A percentile compares a stretch with the other conserved stretches of the same genome.
Conservation (phyloP, 2,888 invertebrate genomes). For the Microdon myrmicae region DNA sequence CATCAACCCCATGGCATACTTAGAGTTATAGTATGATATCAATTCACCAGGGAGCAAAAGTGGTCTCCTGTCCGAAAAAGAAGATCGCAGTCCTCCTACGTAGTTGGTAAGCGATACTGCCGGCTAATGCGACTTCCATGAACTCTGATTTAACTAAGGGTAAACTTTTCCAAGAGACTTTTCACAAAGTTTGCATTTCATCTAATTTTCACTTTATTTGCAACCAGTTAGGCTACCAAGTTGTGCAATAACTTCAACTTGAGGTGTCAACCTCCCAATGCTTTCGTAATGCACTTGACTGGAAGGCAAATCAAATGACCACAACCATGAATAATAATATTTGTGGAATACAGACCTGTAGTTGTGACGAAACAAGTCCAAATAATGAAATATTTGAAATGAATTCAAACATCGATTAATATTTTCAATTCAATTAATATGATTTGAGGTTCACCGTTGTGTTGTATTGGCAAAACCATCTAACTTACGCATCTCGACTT, state of each 20-base stretch:
- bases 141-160: constrained; percentile 33
- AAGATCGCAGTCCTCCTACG: constrained; percentile 3
- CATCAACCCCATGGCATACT: constrained; percentile 33
- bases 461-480: too few species aligned
- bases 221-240: constrained; percentile 1
- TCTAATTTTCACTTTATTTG: constrained; percentile 40
- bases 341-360: neutral
- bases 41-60: constrained; percentile 30
- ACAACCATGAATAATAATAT: constrained; percentile 2
- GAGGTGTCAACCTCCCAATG: neutral
- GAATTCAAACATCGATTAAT: too few species aligned
- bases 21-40: constrained; percentile 51
- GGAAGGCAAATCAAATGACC: neutral
- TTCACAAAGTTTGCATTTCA: constrained; percentile 39
- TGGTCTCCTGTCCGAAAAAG: constrained; percentile 34
- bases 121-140: constrained; percentile 38
- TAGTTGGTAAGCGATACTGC: constrained; percentile 35
- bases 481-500: too few species aligned
- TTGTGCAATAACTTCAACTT: constrained; percentile 6
- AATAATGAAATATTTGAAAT: too few species aligned
- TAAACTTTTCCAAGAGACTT: constrained; percentile 24
- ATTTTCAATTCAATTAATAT: too few species aligned
- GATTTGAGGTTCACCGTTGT: too few species aligned
- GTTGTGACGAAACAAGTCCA: too few species aligned
- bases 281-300: neutral